Base-by-base conservation (phyloP, 2,113 vertebrate species). In the Labeo catla region DNA sequence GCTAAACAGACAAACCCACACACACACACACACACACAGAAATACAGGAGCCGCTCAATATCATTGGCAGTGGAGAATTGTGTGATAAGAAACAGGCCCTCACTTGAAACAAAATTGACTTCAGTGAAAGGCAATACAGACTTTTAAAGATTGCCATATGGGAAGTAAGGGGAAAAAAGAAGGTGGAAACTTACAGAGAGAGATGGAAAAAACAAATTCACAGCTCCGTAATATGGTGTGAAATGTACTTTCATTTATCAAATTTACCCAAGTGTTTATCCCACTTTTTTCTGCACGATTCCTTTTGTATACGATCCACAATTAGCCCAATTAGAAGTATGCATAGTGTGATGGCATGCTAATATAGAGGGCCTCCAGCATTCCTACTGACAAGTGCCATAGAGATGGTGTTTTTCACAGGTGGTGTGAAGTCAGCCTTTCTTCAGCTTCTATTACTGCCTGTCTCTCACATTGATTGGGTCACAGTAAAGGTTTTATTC, bases 261-360 rank as follows among this genome's bases (percentile, higher is more conserved):
- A 86, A 85, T 85, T 86, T 84, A 23, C 80, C 80, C 50, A 89
- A 79, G 63, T 23, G 76, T 90, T 87, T 85, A 89, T 86, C 66
- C 88, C 85, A 59, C 79, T 78, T 88, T 87, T 85, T 90, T 90
- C 81, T 49, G 21, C 23, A 12, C 47, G 4, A 2, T 79, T 45
- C 66, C 89, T 88, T 72, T 89, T 89, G 63, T 81, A 89, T 80
- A 88, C 39, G 83, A 90, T 90, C 92, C 92, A 89, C 91, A 93
- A 91, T 92, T 86, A 89, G 90, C 90, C 89, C 90, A 91, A 92
- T 94, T 93, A 93, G 85, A 86, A 79, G 84, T 87, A 80, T 83
- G 74, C 86, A 78, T 83, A 83, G 28, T 85, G 86, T 77, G 50
- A 87, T 88, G 91, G 91, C 90, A 92, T 93, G 89, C 92, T 92